Percentiles rank a stretch among this genome's conserved stretches.
Conservation (phyloP, 1,140 invertebrate genomes). For the Drosophila nannoptera region DNA sequence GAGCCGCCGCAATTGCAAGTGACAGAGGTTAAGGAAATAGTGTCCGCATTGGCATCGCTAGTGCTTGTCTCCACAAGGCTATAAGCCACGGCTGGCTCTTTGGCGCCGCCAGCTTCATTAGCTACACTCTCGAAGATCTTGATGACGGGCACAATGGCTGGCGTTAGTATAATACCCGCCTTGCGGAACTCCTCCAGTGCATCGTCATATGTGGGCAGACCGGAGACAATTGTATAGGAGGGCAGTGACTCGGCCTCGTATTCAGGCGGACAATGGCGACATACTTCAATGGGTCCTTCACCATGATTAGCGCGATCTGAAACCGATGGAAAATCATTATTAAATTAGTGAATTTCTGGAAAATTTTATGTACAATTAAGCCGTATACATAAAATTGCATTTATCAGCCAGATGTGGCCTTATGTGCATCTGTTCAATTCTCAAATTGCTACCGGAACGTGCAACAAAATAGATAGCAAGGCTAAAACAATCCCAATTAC, state of each 20-base stretch:
- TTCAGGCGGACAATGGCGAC: slow-evolving; percentile 71
- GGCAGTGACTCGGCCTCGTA: slow-evolving; percentile 81
- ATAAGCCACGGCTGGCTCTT: slow-evolving; percentile 62
- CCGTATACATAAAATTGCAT: background rate
- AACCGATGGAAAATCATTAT: slow-evolving; percentile 12
- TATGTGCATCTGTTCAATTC: background rate
- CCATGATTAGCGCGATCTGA: slow-evolving; percentile 73
- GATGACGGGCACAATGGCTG: slow-evolving; percentile 68
- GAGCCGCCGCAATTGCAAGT: slow-evolving; percentile 57
- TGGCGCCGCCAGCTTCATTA: slow-evolving; percentile 33
- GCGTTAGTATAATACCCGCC: slow-evolving; percentile 71
- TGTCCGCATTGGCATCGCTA: slow-evolving; percentile 47
- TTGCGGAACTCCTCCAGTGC: slow-evolving; percentile 81
- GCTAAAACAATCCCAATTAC: slow-evolving; percentile 57
- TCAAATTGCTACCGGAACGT: slow-evolving; percentile 13
- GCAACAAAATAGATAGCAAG: slow-evolving; percentile 2
- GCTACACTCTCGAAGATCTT: slow-evolving; percentile 70
- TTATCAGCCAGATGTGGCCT: background rate
- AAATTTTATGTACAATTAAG: too few species aligned
- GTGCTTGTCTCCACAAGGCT: slow-evolving; percentile 53
- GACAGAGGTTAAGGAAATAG: slow-evolving; percentile 52
- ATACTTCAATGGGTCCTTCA: slow-evolving; percentile 70
- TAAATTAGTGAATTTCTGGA: background rate
- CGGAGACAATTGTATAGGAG: slow-evolving; percentile 83
- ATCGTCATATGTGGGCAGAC: slow-evolving; percentile 83